These are phyloP conservation scores for Clostera curtula DNA, from an alignment of 2,888 invertebrate species.

Conservation along the genomic window DNA sequence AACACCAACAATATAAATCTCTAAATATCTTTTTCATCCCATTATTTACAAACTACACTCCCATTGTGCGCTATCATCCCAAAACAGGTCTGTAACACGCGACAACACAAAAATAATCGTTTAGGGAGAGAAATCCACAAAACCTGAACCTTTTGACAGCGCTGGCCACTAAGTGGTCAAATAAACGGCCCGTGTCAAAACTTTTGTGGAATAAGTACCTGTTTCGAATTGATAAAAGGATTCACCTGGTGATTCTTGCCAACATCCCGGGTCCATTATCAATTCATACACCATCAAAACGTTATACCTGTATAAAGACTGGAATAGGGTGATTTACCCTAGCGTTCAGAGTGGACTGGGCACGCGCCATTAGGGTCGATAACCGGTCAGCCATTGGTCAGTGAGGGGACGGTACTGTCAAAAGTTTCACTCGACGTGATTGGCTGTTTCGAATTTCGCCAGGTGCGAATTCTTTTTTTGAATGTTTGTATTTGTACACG, in stretches of 20 bases:
- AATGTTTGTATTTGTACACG: conserved; percentile 7
- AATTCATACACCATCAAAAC: conserved; percentile 48
- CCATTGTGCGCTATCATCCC: conserved; percentile 34
- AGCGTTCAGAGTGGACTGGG: conserved; percentile 35
- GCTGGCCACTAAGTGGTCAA: conserved; percentile 61
- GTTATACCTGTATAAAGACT: conserved; percentile 26
- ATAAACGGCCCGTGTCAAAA: conserved; percentile 59
- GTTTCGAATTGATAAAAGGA: conserved; percentile 49
- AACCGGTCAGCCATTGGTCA: conserved; percentile 69
- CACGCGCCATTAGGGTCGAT: conserved; percentile 40
- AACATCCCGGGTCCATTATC: conserved; percentile 67
- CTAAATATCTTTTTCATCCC: conserved; percentile 34
- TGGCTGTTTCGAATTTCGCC: conserved; percentile 38
- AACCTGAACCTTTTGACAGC: conserved; percentile 37
- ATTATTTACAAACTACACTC: conserved; percentile 39
- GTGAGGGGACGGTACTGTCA: conserved; percentile 24
- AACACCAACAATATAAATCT: conserved; percentile 33
- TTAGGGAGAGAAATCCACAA: conserved; percentile 63
- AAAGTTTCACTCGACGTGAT: conserved; percentile 24
- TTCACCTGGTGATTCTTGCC: conserved; percentile 46
- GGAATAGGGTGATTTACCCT: conserved; percentile 20
- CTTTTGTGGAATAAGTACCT: conserved; percentile 53
- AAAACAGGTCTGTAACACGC: conserved; percentile 52
- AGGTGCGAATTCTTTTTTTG: conserved; percentile 42
- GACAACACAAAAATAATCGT: conserved; percentile 43